Percentiles rank a stretch among this genome's conserved stretches.
Conservation (phyloP, 2,797 vertebrate genomes). For the Sebastes aleutianus region DNA sequence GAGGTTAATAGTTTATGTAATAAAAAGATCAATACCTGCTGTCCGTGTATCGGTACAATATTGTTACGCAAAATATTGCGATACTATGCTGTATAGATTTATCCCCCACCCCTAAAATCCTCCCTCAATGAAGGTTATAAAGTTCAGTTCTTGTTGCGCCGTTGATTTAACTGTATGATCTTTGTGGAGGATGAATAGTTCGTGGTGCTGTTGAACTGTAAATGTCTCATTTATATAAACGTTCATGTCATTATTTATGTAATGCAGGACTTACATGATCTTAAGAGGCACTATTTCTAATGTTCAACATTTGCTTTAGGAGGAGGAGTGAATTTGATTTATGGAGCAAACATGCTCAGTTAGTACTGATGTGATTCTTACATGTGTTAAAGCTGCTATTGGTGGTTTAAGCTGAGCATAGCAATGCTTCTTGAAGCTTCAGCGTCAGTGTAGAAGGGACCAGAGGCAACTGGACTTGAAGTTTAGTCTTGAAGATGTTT, state of each 20-base stretch:
- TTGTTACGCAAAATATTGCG: too few species aligned
- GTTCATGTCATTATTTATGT: neutral
- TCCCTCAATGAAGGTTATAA: too few species aligned
- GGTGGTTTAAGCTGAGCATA: neutral
- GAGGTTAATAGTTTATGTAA: too few species aligned
- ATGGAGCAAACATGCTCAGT: neutral
- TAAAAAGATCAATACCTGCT: too few species aligned
- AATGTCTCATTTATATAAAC: neutral
- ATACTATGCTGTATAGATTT: too few species aligned
- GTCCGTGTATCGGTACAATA: too few species aligned
- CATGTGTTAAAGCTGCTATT: neutral
- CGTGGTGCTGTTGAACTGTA: too few species aligned
- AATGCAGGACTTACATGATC: neutral
- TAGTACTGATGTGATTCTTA: neutral
- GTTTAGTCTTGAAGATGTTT: slow-evolving; percentile 18
- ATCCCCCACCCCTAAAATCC: too few species aligned
- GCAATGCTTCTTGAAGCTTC: neutral
- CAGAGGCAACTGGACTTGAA: neutral
- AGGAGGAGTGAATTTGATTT: neutral
- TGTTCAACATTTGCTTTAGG: neutral
- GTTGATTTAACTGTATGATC: too few species aligned
- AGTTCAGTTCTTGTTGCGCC: too few species aligned
- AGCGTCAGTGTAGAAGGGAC: neutral
- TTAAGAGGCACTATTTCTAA: neutral
- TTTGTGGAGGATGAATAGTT: too few species aligned